Conservation (phyloP, 2,888 invertebrate species). For the Corbicula japonica region DNA sequence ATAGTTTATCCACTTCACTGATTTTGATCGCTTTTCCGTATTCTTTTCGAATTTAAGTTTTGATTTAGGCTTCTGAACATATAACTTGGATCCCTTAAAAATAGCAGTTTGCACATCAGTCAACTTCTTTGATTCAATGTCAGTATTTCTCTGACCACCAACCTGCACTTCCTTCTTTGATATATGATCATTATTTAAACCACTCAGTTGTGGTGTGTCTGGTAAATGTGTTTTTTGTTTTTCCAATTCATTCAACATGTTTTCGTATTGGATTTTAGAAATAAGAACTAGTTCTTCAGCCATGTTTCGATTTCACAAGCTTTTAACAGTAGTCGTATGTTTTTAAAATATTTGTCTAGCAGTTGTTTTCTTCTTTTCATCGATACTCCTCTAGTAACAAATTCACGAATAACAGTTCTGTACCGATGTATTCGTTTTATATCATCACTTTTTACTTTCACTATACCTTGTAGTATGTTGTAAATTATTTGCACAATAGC, state of each 20-base stretch:
- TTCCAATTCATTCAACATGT: not conserved
- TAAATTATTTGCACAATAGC: constrained; percentile 40
- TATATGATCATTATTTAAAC: not conserved
- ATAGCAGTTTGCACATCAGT: too few species aligned
- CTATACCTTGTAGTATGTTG: constrained; percentile 28
- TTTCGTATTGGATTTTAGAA: constrained; percentile 44
- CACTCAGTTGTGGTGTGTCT: not conserved
- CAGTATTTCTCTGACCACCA: not conserved
- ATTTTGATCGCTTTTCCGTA: not conserved
- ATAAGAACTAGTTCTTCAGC: constrained; percentile 39
- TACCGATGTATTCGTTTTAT: constrained; percentile 38
- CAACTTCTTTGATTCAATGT: too few species aligned
- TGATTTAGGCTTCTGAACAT: constrained; percentile 9
- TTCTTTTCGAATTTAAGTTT: constrained; percentile 16
- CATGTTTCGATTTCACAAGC: constrained; percentile 30
- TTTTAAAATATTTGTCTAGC: constrained; percentile 16
- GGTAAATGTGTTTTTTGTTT: not conserved
- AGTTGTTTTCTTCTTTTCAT: constrained; percentile 23
- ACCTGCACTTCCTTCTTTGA: not conserved
- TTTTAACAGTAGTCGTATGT: constrained; percentile 28
- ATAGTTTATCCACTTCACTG: constrained; percentile 18
- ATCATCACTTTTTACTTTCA: not conserved
- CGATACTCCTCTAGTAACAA: constrained; percentile 29
- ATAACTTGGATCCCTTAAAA: too few species aligned
- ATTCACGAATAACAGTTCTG: constrained; percentile 42